Evolutionary conservation across 2,888 invertebrate species (phyloP).

Genomic region (Timandra comae): DNA sequence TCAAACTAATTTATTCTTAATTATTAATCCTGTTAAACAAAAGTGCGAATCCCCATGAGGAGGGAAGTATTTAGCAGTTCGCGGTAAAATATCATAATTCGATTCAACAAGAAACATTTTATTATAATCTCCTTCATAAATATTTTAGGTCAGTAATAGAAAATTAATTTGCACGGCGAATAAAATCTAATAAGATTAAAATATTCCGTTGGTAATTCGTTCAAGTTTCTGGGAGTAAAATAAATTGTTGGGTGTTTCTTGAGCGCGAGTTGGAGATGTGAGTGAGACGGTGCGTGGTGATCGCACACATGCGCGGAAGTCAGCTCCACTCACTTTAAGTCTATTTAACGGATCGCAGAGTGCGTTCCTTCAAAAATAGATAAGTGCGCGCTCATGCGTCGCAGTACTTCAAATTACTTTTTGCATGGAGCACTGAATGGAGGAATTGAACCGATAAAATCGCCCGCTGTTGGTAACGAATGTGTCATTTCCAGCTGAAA

Average conservation of each 20-base stretch:
- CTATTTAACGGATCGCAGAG: slow-evolving; percentile 67
- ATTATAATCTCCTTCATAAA: slow-evolving; percentile 20
- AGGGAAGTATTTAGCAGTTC: slow-evolving; percentile 7
- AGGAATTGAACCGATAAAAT: slow-evolving; percentile 66
- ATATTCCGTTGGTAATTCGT: slow-evolving; percentile 20
- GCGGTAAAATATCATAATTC: slow-evolving; percentile 4
- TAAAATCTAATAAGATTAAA: slow-evolving; percentile 11
- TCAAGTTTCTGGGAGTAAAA: slow-evolving; percentile 32
- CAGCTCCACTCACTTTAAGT: slow-evolving; percentile 56
- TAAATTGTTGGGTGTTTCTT: slow-evolving; percentile 43
- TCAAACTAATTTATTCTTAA: no score
- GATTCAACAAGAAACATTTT: slow-evolving; percentile 15
- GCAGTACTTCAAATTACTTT: slow-evolving; percentile 69
- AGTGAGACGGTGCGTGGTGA: slow-evolving; percentile 55
- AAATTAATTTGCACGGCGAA: slow-evolving; percentile 23
- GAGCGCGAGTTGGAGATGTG: slow-evolving; percentile 39
- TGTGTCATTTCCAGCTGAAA: slow-evolving; percentile 64
- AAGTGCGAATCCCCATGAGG: neutral
- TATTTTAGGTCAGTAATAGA: slow-evolving; percentile 20
- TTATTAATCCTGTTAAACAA: neutral
- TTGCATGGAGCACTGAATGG: slow-evolving; percentile 65
- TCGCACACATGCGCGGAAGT: slow-evolving; percentile 66
- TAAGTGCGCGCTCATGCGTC: slow-evolving; percentile 61
- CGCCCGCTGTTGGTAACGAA: slow-evolving; percentile 61
- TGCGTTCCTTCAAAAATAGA: slow-evolving; percentile 65